These are phyloP conservation scores for Carlito syrichta DNA, from an alignment of 2,113 vertebrate genomes.

Conservation along the genomic window DNA sequence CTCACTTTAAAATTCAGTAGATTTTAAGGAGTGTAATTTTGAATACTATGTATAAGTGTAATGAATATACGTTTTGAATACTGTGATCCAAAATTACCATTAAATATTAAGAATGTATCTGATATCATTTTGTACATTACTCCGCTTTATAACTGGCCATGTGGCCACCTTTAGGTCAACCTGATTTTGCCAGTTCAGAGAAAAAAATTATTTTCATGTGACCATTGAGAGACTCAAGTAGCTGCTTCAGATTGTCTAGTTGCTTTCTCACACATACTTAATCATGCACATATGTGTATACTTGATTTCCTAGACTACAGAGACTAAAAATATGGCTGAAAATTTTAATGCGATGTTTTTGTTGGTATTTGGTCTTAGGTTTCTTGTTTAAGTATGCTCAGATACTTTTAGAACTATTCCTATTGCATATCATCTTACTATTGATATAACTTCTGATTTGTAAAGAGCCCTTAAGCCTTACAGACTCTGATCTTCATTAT, in stretches of 20 bases:
- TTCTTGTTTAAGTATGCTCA: slow-evolving; percentile 21
- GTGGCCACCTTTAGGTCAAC: not conserved
- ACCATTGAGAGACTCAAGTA: not conserved
- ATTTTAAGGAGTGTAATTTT: not conserved
- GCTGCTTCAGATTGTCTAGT: not conserved
- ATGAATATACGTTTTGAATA: not conserved
- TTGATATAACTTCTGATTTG: not conserved
- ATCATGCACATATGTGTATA: not conserved
- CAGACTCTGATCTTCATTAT: not conserved
- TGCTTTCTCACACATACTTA: not conserved
- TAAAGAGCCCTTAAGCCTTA: not conserved
- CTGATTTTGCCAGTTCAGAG: not conserved
- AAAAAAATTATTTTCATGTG: not conserved
- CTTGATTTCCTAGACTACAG: not conserved
- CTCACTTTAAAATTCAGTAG: slow-evolving; percentile 8
- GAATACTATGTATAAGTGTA: not conserved
- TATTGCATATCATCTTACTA: not conserved
- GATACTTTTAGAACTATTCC: not conserved
- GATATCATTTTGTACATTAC: not conserved
- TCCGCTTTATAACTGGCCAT: not conserved
- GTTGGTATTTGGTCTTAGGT: not conserved
- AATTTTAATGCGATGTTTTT: slow-evolving; percentile 33
- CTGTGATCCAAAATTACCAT: not conserved
- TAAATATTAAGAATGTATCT: slow-evolving; percentile 13
- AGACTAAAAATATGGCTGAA: slow-evolving; percentile 37